phyloP scores from a whole-genome alignment of 2,888 invertebrate genomes.

The Drosophila colorata region DNA sequence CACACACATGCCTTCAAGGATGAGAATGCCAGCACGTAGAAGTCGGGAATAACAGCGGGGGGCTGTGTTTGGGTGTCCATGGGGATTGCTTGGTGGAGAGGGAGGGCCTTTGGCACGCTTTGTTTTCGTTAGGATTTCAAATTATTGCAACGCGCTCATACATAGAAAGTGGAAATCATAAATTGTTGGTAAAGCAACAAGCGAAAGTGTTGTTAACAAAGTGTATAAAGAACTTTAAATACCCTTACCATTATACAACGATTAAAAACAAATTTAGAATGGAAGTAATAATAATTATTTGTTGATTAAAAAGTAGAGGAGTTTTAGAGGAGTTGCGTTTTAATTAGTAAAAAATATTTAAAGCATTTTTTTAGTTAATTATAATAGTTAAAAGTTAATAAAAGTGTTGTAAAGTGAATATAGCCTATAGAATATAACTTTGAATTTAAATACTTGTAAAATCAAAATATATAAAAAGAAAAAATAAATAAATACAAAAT shows the following conservation, averaged over 20 bases:
- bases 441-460: too few relatives aligned
- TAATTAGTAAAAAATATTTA: too few relatives aligned
- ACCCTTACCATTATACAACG: not conserved
- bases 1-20: slow-evolving; percentile 13
- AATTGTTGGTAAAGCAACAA: slow-evolving; percentile 43
- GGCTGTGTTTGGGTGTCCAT: not conserved
- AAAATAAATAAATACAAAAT: too few relatives aligned
- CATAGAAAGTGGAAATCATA: slow-evolving; percentile 57
- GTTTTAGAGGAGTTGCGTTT: too few relatives aligned
- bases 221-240: not conserved
- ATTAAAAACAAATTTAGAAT: not conserved
- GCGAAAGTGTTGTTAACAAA: not conserved
- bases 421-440: too few relatives aligned
- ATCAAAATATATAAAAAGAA: too few relatives aligned
- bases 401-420: too few relatives aligned
- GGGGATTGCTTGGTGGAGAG: not conserved
- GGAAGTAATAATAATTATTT: too few relatives aligned
- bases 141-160: slow-evolving; percentile 47
- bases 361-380: too few relatives aligned
- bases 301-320: too few relatives aligned
- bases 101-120: not conserved
- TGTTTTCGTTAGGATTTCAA: slow-evolving; percentile 52
- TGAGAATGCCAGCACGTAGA: slow-evolving; percentile 40
- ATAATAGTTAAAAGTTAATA: too few relatives aligned
- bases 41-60: slow-evolving; percentile 1